Percentiles rank a stretch among this genome's conserved stretches.
Conservation (phyloP, 2,797 vertebrate species). For the Lindbergichthys nudifrons region DNA sequence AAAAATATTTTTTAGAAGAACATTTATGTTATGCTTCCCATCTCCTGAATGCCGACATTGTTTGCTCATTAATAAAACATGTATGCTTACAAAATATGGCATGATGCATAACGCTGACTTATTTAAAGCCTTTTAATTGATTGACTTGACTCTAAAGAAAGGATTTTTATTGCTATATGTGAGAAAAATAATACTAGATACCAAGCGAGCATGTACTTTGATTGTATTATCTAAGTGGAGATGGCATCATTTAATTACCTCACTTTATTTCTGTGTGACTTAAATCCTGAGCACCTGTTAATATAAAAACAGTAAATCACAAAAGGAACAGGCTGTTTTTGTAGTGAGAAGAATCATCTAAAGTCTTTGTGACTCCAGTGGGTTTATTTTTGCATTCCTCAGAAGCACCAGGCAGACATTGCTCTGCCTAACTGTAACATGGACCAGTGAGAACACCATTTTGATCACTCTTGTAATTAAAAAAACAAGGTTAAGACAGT, state of each 20-base stretch:
- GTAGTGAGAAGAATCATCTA: slow-evolving; percentile 51
- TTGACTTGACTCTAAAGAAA: background rate
- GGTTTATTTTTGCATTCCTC: slow-evolving; percentile 73
- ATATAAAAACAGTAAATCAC: slow-evolving; percentile 2
- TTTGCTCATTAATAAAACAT: no score
- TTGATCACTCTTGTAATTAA: slow-evolving; percentile 53
- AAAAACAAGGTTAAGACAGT: slow-evolving; percentile 62
- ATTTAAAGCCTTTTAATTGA: background rate
- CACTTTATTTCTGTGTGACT: slow-evolving; percentile 5
- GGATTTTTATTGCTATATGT: background rate
- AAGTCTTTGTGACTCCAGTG: slow-evolving; percentile 53
- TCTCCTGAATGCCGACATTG: no score
- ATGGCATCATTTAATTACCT: background rate
- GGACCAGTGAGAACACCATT: slow-evolving; percentile 57
- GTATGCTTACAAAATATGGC: background rate
- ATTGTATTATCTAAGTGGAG: slow-evolving; percentile 42
- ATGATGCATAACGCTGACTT: background rate
- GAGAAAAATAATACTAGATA: slow-evolving; percentile 25
- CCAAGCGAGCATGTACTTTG: slow-evolving; percentile 38
- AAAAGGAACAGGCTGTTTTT: slow-evolving; percentile 7
- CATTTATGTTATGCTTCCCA: no score
- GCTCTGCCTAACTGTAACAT: slow-evolving; percentile 60
- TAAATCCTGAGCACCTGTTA: slow-evolving; percentile 13
- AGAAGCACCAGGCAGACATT: slow-evolving; percentile 51
- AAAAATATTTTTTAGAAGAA: no score